Evolutionary conservation across 1,140 invertebrate species (phyloP).

Genomic region (Papilio dardanus): DNA sequence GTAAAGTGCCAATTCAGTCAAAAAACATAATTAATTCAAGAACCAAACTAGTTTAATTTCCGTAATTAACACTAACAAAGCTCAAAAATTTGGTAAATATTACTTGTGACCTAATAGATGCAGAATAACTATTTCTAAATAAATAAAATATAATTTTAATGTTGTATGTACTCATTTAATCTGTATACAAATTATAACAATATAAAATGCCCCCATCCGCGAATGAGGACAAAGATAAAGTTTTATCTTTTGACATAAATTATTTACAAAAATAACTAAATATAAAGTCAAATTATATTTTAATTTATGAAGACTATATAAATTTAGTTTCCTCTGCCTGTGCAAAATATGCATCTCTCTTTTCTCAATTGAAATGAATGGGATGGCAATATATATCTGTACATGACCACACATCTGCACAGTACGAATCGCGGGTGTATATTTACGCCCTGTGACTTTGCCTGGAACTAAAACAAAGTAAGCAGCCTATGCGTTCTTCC

Average conservation of each 20-base stretch:
- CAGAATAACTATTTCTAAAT: not conserved
- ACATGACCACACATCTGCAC: too few species aligned
- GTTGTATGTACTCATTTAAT: not conserved
- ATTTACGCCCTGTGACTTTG: too few species aligned
- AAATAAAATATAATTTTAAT: not conserved
- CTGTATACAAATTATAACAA: not conserved
- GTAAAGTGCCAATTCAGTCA: too few species aligned
- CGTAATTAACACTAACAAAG: too few species aligned
- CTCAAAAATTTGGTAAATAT: too few species aligned
- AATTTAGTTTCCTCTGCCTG: not conserved
- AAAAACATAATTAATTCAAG: too few species aligned
- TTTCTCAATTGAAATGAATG: not conserved
- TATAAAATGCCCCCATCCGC: not conserved
- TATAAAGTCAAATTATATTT: not conserved
- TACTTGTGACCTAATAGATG: too few species aligned
- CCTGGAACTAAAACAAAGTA: too few species aligned
- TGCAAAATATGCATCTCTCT: not conserved
- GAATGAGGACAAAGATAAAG: not conserved
- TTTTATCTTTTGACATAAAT: slow-evolving; percentile 7
- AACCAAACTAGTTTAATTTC: too few species aligned
- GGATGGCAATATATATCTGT: too few species aligned
- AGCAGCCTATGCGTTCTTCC: too few species aligned
- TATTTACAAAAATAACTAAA: not conserved
- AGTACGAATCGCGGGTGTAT: too few species aligned
- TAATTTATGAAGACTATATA: not conserved